Evolutionary conservation across 2,797 vertebrate species (phyloP).

Genomic region (Mastacembelus armatus): DNA sequence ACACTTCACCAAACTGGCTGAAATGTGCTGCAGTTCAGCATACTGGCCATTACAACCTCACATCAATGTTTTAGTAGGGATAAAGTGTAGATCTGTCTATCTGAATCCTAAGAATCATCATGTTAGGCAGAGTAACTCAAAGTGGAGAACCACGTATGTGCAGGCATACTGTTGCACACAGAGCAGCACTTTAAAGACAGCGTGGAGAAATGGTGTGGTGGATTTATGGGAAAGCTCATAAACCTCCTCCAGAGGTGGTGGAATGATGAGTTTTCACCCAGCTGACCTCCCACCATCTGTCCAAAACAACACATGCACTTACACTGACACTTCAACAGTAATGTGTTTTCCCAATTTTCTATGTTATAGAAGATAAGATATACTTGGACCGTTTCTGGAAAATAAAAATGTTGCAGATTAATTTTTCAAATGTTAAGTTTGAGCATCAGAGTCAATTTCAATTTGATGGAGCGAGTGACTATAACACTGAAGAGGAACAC

Average conservation of each 20-base stretch:
- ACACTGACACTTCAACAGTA: background rate
- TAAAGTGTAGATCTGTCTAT: constrained; percentile 1
- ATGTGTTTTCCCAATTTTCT: background rate
- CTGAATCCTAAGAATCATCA: constrained; percentile 8
- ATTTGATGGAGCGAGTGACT: too few species aligned
- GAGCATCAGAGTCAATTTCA: background rate
- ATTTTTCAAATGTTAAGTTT: too few species aligned
- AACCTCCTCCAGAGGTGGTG: constrained; percentile 63
- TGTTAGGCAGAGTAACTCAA: background rate
- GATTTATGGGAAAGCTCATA: constrained; percentile 76
- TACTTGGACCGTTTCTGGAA: too few species aligned
- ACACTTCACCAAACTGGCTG: background rate
- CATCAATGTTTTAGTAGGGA: background rate
- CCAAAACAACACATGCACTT: constrained; percentile 38
- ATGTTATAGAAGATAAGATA: too few species aligned
- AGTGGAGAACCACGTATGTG: background rate
- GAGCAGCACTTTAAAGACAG: constrained; percentile 19
- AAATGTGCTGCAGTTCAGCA: constrained; percentile 5
- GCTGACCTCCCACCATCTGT: constrained; percentile 65
- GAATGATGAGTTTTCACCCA: constrained; percentile 66
- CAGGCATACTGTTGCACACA: constrained; percentile 17
- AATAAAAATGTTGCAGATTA: too few species aligned
- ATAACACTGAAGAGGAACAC: constrained; percentile 18
- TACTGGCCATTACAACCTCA: background rate
- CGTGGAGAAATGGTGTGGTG: constrained; percentile 18